Base-by-base conservation (phyloP, 2,888 invertebrate species). In the Apotomis turbidana region DNA sequence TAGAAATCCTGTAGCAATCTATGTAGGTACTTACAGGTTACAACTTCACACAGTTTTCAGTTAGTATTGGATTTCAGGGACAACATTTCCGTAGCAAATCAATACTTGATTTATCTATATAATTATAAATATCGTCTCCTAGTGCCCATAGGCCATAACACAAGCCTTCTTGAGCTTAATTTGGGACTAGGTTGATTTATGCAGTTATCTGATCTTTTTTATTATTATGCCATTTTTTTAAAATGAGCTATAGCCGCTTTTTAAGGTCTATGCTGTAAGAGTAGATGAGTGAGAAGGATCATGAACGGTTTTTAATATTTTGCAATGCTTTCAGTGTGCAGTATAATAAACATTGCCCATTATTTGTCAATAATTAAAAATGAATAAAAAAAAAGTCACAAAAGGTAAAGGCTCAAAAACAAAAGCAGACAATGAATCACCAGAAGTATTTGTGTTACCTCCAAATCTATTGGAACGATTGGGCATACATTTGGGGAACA, bases 381-480 rank as follows among this genome's bases (percentile, higher is more conserved):
- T 72, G 71, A 72, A 72, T 70, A 69, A 55, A 68, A 46, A 41
- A 60, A 75, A 67, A 52, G 77, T 68, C 70, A 76, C 73, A 73
- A 74, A 64, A 63, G 13, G 74, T 60, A 75, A 67, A 36, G 61
- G 68, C 62, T 72, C 44, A 70, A 74, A 60, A 68, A 49, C 72
- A 44, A 76, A 76, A 74, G 41, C 4, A 71, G 62, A 51, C 51
- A 78, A 80, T 73, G 76, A 67, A 58, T 74, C 82, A 64, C 70
- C 84, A 69, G 85, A 90, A 78, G 85, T 94, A 41, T 87, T 90
- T 82, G 90, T 94, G 54, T 78, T 94, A 55, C 84, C 93, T 73
- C 94, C 94, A 68, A 85, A 91, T 76, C 76, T 93, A 60, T 83
- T 94, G 70, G 86, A 91, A 80, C 85, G 92, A 78, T 84, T 93